Base-by-base conservation (phyloP, 2,888 invertebrate genomes). In the Leptinotarsa peninsularis region DNA sequence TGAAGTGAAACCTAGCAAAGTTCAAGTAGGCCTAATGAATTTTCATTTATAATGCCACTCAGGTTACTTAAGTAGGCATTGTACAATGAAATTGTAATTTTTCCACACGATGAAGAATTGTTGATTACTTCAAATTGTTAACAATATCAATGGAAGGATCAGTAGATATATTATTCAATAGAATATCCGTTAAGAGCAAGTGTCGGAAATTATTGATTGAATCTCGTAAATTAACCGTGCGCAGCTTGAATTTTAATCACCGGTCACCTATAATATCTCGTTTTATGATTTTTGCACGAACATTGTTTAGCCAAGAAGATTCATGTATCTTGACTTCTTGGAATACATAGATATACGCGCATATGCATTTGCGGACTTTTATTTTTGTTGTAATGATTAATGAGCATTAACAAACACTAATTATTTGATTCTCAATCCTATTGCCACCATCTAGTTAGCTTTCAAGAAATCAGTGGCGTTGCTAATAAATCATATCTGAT, bases 391-490 rank as follows among this genome's bases (percentile, higher is more conserved):
- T 56, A 49, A 75, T 75, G 75, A 75, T 75, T 75, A 75, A 75
- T 75, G 75, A 68, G 66, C 66, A 75, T 75, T 75, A 75, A 75
- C 75, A 75, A 75, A 75, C 72, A 72, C 75, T 75, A 72, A 75
- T 75, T 75, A 75, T 75, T 75, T 66, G 68, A 75, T 72, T 75
- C 67, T 72, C 68, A 75, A 72, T 72, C 69, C 69, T 69, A 75
- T 72, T 75, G 75, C 75, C 75, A 75, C 75, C 69, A 75, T 72
- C 75, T 75, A 75, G 68, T 75, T 72, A 75, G 72, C 72, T 75
- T 43, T 63, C 63, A 63, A 75, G 56, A 68, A 71, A 58, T 72
- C 60, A 52, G 66, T 72, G 72, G 75, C 66, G 63, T 54, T 74
- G 67, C 54, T 72, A 69, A 75, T 72, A 75, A 72, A 72, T 72